Percentiles rank a stretch among this genome's conserved stretches.
These are phyloP conservation scores for Hetaerina americana DNA, from an alignment of 1,140 invertebrate species.

Conservation along the genomic window DNA sequence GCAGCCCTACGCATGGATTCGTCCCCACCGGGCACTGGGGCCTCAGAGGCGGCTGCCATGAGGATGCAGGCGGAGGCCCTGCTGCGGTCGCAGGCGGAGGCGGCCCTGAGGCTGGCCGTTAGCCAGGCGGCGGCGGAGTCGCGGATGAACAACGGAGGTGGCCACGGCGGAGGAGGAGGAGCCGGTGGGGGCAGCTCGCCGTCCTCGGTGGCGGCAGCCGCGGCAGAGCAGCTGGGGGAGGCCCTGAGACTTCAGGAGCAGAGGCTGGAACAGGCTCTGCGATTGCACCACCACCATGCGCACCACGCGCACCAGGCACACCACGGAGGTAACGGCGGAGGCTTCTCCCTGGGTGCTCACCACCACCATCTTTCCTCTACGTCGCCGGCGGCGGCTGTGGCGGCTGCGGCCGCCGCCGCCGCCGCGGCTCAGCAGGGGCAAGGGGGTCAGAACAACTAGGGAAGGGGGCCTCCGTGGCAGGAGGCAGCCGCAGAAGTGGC, in stretches of 20 bases:
- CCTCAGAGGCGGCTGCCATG: slow-evolving; percentile 51
- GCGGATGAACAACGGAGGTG: slow-evolving; percentile 27
- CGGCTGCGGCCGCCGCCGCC: neutral
- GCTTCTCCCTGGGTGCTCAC: neutral
- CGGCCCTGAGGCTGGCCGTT: slow-evolving; percentile 63
- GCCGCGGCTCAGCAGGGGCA: neutral
- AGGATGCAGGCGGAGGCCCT: slow-evolving; percentile 68
- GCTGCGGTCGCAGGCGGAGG: slow-evolving; percentile 67
- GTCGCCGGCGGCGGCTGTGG: neutral
- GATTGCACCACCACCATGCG: slow-evolving; percentile 54
- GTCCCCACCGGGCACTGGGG: neutral
- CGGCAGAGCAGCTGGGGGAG: slow-evolving; percentile 36
- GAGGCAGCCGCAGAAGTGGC: neutral
- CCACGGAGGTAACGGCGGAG: neutral
- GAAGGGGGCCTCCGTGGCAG: neutral
- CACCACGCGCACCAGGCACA: slow-evolving; percentile 11
- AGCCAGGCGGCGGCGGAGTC: slow-evolving; percentile 23
- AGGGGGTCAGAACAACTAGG: neutral
- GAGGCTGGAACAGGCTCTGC: slow-evolving; percentile 62
- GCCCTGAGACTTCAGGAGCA: slow-evolving; percentile 65
- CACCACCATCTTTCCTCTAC: neutral
- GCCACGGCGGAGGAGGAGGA: slow-evolving; percentile 67
- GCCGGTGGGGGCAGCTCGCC: slow-evolving; percentile 18
- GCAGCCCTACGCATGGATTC: neutral
- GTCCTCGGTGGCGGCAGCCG: neutral